These are phyloP conservation scores for Anticlea derivata DNA, from an alignment of 2,888 invertebrate species.

Conservation along the genomic window DNA sequence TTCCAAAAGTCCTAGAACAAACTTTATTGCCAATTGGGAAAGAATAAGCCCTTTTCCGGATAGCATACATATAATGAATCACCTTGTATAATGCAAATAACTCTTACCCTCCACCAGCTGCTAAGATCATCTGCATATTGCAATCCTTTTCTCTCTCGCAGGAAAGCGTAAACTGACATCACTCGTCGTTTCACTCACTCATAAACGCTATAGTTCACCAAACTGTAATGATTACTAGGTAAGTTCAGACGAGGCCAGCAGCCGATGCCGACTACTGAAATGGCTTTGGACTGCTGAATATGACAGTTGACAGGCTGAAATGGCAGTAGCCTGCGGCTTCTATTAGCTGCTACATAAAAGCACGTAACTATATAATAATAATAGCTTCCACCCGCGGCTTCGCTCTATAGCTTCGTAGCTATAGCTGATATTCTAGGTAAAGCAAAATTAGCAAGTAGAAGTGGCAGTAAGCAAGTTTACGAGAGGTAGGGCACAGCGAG, in stretches of 20 bases:
- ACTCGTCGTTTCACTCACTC: conserved; percentile 19
- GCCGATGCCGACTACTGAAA: neutral
- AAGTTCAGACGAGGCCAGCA: neutral
- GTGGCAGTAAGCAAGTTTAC: too few species aligned
- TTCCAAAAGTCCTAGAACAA: too few species aligned
- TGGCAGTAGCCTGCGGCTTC: neutral
- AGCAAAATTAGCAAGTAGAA: too few species aligned
- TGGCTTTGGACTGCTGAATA: neutral
- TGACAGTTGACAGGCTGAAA: neutral
- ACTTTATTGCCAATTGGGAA: too few species aligned
- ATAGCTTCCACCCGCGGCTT: too few species aligned
- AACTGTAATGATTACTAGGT: conserved; percentile 5
- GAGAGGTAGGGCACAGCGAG: too few species aligned
- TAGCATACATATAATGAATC: too few species aligned
- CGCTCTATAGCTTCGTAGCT: too few species aligned
- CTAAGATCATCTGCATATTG: conserved; percentile 84
- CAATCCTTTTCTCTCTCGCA: conserved; percentile 17
- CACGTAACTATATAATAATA: too few species aligned
- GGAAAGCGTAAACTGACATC: conserved; percentile 25
- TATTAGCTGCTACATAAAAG: conserved; percentile 7
- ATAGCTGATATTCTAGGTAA: too few species aligned
- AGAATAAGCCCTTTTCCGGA: too few species aligned
- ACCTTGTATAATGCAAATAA: neutral
- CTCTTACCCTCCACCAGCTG: conserved; percentile 73
- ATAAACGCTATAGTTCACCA: conserved; percentile 5